These are phyloP conservation scores for Idaea biselata DNA, from an alignment of 2,888 invertebrate species.

Conservation along the genomic window DNA sequence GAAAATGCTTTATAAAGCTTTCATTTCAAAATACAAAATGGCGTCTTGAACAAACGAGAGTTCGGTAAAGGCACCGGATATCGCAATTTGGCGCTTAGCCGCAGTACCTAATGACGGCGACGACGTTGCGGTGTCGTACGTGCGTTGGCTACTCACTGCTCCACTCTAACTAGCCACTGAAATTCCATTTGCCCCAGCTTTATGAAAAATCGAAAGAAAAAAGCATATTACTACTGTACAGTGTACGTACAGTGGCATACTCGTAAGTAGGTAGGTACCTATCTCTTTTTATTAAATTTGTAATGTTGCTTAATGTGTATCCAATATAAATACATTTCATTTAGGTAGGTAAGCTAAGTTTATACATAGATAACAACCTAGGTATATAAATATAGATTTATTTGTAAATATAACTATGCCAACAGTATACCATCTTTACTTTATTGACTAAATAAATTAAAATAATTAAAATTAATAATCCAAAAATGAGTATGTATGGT, in stretches of 20 bases:
- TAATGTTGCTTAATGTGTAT: too few relatives aligned
- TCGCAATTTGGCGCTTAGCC: constrained; percentile 69
- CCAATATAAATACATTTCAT: too few relatives aligned
- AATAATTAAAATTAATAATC: too few relatives aligned
- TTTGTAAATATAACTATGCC: too few relatives aligned
- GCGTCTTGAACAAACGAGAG: background rate
- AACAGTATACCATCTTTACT: too few relatives aligned
- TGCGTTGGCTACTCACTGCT: constrained; percentile 50
- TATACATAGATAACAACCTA: too few relatives aligned
- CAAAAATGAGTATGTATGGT: too few relatives aligned
- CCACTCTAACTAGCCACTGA: constrained; percentile 30
- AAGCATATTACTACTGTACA: background rate
- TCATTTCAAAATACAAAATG: too few relatives aligned
- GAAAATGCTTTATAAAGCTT: background rate
- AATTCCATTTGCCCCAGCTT: constrained; percentile 33
- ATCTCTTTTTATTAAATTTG: background rate
- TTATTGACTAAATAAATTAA: too few relatives aligned
- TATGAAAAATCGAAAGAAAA: constrained; percentile 11
- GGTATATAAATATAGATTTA: too few relatives aligned
- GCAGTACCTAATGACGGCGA: constrained; percentile 54
- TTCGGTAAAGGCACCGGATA: constrained; percentile 46
- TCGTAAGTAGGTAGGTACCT: background rate
- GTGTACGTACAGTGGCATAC: background rate
- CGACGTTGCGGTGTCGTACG: constrained; percentile 52
- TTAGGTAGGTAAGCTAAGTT: too few relatives aligned